Conservation (phyloP, 2,797 vertebrate species). For the Crax fasciolata region DNA sequence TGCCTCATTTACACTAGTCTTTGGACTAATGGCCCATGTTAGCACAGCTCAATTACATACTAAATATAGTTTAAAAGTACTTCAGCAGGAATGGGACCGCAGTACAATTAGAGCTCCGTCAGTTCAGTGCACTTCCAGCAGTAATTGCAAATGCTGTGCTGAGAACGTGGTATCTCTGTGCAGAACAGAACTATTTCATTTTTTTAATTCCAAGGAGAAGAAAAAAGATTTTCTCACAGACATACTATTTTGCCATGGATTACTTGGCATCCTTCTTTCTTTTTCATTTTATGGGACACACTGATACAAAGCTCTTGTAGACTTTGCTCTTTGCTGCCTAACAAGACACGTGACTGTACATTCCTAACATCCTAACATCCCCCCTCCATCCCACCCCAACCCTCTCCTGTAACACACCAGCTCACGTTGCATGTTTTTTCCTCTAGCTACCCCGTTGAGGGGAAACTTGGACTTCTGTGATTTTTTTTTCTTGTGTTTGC, state of each 20-base stretch:
- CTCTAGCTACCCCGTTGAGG: background rate
- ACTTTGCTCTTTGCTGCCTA: background rate
- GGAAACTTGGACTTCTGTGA: background rate
- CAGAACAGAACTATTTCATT: background rate
- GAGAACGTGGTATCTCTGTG: background rate
- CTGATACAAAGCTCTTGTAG: background rate
- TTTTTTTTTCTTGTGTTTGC: background rate
- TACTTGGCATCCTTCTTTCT: background rate
- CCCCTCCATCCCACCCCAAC: background rate
- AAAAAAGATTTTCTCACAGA: background rate
- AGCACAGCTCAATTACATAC: background rate
- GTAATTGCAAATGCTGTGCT: background rate
- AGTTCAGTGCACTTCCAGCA: background rate
- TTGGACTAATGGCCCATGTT: background rate
- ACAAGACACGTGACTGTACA: rapidly evolving
- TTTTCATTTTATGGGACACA: background rate
- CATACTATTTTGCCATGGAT: background rate
- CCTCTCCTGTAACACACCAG: background rate
- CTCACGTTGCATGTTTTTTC: rapidly evolving
- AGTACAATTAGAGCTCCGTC: background rate
- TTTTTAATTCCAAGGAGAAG: background rate
- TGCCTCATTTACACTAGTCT: background rate
- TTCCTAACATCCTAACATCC: background rate
- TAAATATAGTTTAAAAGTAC: background rate
- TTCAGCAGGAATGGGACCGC: background rate